phyloP scores from a whole-genome alignment of 2,797 vertebrate species.

The Carapus acus region DNA sequence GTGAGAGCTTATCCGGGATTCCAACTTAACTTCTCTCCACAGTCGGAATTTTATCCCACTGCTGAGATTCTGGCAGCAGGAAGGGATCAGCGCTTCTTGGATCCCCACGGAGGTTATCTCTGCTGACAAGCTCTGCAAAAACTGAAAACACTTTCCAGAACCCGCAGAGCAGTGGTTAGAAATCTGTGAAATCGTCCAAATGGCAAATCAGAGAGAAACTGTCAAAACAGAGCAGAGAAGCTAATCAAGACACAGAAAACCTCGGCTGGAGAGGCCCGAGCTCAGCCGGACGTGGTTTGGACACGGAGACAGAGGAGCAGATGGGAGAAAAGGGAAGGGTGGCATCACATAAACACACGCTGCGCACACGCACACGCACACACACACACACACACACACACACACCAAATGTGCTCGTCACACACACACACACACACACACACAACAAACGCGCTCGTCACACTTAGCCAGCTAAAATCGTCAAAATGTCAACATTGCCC shows the following conservation, averaged over 20 bases:
- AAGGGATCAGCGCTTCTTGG: conserved; percentile 7
- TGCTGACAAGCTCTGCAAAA: conserved; percentile 1
- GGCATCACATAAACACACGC: neutral
- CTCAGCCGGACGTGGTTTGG: neutral
- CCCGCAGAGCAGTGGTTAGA: conserved; percentile 12
- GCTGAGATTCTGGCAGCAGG: conserved; percentile 14
- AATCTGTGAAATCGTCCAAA: conserved; percentile 2
- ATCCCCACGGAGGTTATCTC: conserved; percentile 16
- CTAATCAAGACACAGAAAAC: no score
- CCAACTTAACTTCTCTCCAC: conserved; percentile 1
- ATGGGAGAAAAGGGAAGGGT: neutral
- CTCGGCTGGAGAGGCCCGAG: no score
- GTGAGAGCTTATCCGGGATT: neutral
- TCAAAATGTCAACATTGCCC: neutral
- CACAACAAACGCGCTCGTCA: conserved; percentile 6
- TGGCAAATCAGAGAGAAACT: conserved; percentile 19
- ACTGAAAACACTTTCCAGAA: conserved; percentile 9
- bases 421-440: no score
- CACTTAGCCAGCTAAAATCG: conserved; percentile 12
- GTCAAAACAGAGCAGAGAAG: neutral
- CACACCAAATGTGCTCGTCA: no score
- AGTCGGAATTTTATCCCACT: neutral
- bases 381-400: no score
- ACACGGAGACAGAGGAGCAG: neutral
- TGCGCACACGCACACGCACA: no score